A percentile compares a stretch with the other conserved stretches of the same genome.
Conservation (phyloP, 2,113 vertebrate genomes). For the Ginglymostoma cirratum region DNA sequence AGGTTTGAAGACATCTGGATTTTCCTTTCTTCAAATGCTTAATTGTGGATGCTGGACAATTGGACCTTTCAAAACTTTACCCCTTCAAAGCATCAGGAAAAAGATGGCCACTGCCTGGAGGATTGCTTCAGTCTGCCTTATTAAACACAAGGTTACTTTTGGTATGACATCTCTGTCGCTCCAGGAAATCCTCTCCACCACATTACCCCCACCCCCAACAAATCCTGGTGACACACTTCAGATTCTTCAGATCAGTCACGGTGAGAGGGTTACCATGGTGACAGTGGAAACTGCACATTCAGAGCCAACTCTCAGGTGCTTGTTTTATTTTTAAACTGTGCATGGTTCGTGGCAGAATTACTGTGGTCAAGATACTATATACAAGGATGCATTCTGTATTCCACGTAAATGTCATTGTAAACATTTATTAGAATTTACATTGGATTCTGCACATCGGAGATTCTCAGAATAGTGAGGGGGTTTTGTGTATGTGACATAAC, state of each 20-base stretch:
- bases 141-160: background rate
- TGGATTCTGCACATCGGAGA: background rate
- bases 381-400: background rate
- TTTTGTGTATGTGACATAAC: background rate
- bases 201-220: background rate
- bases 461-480: background rate
- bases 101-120: too few species aligned
- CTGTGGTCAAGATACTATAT: background rate
- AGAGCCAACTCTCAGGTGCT: background rate
- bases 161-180: background rate
- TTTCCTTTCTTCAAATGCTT: background rate
- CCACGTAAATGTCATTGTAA: background rate
- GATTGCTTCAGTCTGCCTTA: background rate
- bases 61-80: background rate
- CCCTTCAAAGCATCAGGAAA: background rate
- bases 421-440: background rate
- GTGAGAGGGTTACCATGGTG: conserved; percentile 7
- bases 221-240: background rate
- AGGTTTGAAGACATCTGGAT: background rate
- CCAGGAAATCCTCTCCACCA: background rate
- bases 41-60: too few species aligned
- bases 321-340: conserved; percentile 18
- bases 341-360: background rate
- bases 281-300: background rate
- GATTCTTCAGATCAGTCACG: background rate